These are phyloP conservation scores for Polypedilum vanderplanki DNA, from an alignment of 1,140 invertebrate species.

Conservation along the genomic window DNA sequence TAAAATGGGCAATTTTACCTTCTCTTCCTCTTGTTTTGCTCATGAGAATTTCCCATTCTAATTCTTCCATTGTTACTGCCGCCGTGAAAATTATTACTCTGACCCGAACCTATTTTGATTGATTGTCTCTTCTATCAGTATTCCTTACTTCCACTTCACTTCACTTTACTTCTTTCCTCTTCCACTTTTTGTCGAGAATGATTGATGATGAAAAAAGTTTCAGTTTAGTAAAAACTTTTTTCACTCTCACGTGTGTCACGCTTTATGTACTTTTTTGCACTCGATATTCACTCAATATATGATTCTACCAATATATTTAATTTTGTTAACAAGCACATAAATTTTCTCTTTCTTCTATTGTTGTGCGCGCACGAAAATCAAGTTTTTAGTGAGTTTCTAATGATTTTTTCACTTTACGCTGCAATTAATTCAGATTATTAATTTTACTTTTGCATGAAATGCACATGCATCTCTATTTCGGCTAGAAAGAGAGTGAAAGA, in stretches of 20 bases:
- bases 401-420: conserved; percentile 9
- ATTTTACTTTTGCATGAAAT: conserved; percentile 22
- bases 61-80: conserved; percentile 42
- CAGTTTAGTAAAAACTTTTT: background rate
- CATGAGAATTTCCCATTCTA: conserved; percentile 43
- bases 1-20: conserved; percentile 37
- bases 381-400: conserved; percentile 1
- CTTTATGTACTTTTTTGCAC: background rate
- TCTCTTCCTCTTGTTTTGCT: conserved; percentile 42
- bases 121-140: background rate
- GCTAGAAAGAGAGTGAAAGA: background rate
- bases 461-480: background rate
- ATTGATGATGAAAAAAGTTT: no score
- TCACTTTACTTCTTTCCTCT: background rate
- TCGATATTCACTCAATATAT: conserved; percentile 14
- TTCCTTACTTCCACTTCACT: background rate
- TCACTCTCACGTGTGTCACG: conserved; percentile 4
- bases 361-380: background rate
- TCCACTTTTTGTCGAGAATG: background rate
- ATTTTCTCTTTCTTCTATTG: background rate
- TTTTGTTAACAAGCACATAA: background rate
- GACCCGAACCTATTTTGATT: conserved; percentile 45
- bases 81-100: conserved; percentile 41
- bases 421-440: conserved; percentile 25
- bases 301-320: background rate